A percentile compares a stretch with the other conserved stretches of the same genome.
These are phyloP conservation scores for Sebastes schlegelii DNA, from an alignment of 2,113 vertebrate species.

Conservation along the genomic window DNA sequence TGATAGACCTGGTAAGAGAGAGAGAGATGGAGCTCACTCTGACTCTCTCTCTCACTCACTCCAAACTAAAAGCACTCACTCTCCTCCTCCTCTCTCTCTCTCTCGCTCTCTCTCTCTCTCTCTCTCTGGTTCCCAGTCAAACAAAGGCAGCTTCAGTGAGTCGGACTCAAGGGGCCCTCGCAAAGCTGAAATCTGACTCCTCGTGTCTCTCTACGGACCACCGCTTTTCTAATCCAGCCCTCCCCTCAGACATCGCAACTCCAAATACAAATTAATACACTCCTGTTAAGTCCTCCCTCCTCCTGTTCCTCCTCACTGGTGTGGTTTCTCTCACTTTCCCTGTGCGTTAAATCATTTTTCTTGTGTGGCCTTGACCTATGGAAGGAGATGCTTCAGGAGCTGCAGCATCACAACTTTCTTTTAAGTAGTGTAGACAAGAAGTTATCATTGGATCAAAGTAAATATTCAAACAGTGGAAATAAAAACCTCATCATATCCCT, in stretches of 20 bases:
- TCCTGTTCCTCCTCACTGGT: constrained; percentile 20
- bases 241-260: constrained; percentile 66
- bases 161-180: constrained; percentile 71
- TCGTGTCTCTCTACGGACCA: constrained; percentile 70
- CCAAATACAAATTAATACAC: constrained; percentile 71
- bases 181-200: constrained; percentile 80
- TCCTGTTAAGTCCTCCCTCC: constrained; percentile 31
- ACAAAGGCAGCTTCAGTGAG: constrained; percentile 85
- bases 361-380: constrained; percentile 52
- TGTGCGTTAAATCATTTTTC: constrained; percentile 12
- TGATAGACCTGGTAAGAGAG: constrained; percentile 43
- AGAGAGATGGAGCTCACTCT: constrained; percentile 75
- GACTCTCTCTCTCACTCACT: constrained; percentile 48
- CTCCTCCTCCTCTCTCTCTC: constrained; percentile 48
- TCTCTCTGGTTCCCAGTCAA: constrained; percentile 70
- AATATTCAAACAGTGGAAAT: background rate
- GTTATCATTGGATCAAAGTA: constrained; percentile 6
- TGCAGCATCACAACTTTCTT: constrained; percentile 18
- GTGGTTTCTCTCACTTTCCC: constrained; percentile 57
- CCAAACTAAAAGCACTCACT: constrained; percentile 59
- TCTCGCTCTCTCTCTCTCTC: constrained; percentile 37
- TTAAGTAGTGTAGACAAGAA: background rate
- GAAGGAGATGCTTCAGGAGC: background rate
- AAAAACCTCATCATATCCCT: background rate
- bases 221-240: constrained; percentile 71